Percentiles rank a stretch among this genome's conserved stretches.
Evolutionary conservation across 2,888 invertebrate species (phyloP).

Genomic region (Chymomyza amoena): DNA sequence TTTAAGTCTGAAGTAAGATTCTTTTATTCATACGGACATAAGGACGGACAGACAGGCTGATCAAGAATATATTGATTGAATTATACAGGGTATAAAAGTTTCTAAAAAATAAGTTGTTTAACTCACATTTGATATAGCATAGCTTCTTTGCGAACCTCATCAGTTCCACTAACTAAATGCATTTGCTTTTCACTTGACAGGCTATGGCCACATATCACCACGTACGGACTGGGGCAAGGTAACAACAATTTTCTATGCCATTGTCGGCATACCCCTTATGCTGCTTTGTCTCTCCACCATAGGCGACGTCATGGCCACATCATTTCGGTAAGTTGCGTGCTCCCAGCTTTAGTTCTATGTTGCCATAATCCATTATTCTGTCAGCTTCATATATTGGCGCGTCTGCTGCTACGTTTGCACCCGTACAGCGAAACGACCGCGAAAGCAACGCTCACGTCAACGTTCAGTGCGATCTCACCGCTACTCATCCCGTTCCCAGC

Average conservation of each 20-base stretch:
- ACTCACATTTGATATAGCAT: not conserved
- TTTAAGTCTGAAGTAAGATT: too few relatives aligned
- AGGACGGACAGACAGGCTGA: too few relatives aligned
- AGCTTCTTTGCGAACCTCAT: not conserved
- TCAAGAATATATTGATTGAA: too few relatives aligned
- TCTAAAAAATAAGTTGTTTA: not conserved
- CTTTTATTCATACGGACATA: too few relatives aligned
- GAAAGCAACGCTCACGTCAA: constrained; percentile 57
- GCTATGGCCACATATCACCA: constrained; percentile 96
- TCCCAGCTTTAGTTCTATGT: constrained; percentile 1
- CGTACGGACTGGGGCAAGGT: constrained; percentile 96
- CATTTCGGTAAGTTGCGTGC: constrained; percentile 83
- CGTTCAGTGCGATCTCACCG: constrained; percentile 64
- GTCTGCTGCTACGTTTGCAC: constrained; percentile 95
- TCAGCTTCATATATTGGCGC: constrained; percentile 93
- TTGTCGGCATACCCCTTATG: constrained; percentile 96
- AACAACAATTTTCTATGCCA: constrained; percentile 96
- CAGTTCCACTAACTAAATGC: not conserved
- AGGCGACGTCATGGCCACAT: constrained; percentile 95
- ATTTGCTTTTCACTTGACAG: constrained; percentile 79
- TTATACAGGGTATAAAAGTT: not conserved
- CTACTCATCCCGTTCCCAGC: constrained; percentile 78
- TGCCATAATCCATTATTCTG: constrained; percentile 17
- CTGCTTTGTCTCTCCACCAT: constrained; percentile 95
- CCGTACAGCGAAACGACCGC: constrained; percentile 83